Evolutionary conservation across 2,797 vertebrate species (phyloP).

Genomic region (Iguana delicatissima): DNA sequence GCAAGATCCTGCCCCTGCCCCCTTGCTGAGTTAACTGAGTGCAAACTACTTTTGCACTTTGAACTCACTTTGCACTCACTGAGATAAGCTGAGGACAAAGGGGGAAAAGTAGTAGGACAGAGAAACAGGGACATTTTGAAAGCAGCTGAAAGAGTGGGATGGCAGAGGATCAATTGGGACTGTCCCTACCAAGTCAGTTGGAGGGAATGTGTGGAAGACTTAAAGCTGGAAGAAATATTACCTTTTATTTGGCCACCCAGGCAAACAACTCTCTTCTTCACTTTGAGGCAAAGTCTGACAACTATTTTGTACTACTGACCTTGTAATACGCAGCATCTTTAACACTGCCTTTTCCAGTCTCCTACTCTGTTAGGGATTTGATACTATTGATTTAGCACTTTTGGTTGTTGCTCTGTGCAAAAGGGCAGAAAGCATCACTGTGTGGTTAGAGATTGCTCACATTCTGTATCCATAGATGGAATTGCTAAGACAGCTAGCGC

Average conservation of each 20-base stretch:
- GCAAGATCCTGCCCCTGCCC: no score
- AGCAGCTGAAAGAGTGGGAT: no score
- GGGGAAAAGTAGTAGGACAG: no score
- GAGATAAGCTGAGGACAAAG: no score
- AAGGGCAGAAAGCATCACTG: neutral
- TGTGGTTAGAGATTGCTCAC: conserved; percentile 3
- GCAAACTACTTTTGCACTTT: no score
- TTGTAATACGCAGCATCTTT: no score
- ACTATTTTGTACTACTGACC: neutral
- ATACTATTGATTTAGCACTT: neutral
- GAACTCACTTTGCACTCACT: no score
- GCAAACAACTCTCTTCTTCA: neutral
- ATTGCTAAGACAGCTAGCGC: conserved; percentile 13
- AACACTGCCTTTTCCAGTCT: neutral
- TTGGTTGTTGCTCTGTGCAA: neutral
- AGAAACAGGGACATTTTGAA: no score
- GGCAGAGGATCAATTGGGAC: no score
- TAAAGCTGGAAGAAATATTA: neutral
- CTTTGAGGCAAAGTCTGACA: neutral
- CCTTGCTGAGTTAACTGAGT: no score
- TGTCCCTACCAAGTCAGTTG: no score
- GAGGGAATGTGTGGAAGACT: neutral
- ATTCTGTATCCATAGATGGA: conserved; percentile 36
- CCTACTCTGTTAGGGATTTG: neutral
- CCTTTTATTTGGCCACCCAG: neutral